These are phyloP conservation scores for Poicephalus meyeri DNA, from an alignment of 2,113 vertebrate genomes.

Conservation along the genomic window DNA sequence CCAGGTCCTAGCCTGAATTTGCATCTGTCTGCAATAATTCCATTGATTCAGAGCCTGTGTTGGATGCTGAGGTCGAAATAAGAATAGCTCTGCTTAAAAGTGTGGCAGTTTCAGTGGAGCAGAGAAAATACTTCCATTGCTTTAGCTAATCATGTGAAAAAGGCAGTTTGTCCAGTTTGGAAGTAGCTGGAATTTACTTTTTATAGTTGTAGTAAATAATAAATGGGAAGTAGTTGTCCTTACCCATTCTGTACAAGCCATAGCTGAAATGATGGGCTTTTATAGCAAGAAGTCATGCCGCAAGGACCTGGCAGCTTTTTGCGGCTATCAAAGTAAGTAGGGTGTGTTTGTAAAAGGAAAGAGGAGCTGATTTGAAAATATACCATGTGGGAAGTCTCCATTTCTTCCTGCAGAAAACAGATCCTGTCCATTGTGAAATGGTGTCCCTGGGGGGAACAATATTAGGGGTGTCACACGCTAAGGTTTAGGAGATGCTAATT, in stretches of 20 bases:
- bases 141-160: background rate
- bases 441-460: background rate
- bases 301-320: background rate
- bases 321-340: background rate
- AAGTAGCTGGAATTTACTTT: background rate
- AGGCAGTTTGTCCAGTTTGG: background rate
- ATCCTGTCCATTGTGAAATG: background rate
- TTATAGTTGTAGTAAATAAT: background rate
- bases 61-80: background rate
- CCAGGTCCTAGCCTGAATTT: slow-evolving; percentile 1
- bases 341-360: background rate
- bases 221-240: background rate
- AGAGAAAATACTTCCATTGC: background rate
- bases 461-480: too few species aligned
- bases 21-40: background rate
- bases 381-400: background rate
- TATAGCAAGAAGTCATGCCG: background rate
- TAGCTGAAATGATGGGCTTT: background rate
- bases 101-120: background rate
- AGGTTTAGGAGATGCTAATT: background rate
- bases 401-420: background rate
- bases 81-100: background rate
- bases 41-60: background rate
- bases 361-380: background rate
- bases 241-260: background rate